These are phyloP conservation scores for Platerodrilus igneus DNA, from an alignment of 2,888 invertebrate species.

Conservation along the genomic window DNA sequence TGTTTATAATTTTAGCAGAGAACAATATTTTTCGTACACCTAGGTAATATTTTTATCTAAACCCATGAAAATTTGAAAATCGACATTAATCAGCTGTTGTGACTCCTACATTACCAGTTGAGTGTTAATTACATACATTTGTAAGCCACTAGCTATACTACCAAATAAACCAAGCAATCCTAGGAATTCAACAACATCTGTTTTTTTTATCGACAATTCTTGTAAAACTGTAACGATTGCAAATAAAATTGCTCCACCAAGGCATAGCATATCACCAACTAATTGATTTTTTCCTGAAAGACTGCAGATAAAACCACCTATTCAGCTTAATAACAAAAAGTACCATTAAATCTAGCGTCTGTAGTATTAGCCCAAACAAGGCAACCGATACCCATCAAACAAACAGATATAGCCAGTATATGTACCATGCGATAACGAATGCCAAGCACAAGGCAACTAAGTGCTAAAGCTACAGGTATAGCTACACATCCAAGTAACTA, in stretches of 20 bases:
- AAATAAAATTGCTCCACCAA: constrained; percentile 72
- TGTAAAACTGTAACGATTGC: constrained; percentile 76
- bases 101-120: too few species aligned
- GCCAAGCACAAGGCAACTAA: constrained; percentile 73
- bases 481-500: constrained; percentile 82
- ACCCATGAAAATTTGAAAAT: neutral
- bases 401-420: constrained; percentile 72
- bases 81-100: too few species aligned
- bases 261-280: constrained; percentile 77
- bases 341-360: constrained; percentile 61
- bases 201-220: constrained; percentile 76
- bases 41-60: too few species aligned
- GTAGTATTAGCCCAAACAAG: constrained; percentile 80
- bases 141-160: constrained; percentile 68
- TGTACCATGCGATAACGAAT: constrained; percentile 72
- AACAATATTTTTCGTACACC: too few species aligned
- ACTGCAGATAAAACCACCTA: constrained; percentile 4
- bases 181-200: constrained; percentile 73
- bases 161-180: constrained; percentile 79
- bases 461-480: constrained; percentile 72
- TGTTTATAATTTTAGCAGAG: too few species aligned
- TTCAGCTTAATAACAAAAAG: constrained; percentile 10
- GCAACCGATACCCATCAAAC: constrained; percentile 76
- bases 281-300: constrained; percentile 69
- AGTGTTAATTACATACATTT: constrained; percentile 59